phyloP scores from a whole-genome alignment of 2,888 invertebrate species.

The Euclidia mi region DNA sequence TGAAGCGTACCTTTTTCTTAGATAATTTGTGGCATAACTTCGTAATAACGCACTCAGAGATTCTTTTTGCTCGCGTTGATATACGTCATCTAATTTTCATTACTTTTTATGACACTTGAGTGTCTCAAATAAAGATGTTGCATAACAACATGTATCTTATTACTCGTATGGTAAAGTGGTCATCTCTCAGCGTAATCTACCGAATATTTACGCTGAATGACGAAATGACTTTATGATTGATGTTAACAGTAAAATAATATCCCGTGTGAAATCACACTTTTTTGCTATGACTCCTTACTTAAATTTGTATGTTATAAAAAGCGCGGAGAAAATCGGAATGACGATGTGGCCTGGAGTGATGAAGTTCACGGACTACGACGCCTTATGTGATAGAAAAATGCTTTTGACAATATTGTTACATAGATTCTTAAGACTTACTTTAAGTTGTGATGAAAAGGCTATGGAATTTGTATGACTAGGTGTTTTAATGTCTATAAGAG shows the following conservation, averaged over 20 bases:
- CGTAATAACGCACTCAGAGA: not conserved
- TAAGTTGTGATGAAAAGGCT: too few relatives aligned
- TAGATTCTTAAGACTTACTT: too few relatives aligned
- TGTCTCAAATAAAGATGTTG: slow-evolving; percentile 18
- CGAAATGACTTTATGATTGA: slow-evolving; percentile 58
- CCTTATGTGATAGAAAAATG: too few relatives aligned
- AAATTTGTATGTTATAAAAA: slow-evolving; percentile 29
- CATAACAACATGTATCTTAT: slow-evolving; percentile 26
- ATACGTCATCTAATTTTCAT: slow-evolving; percentile 12
- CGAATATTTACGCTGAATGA: slow-evolving; percentile 42
- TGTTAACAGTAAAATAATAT: slow-evolving; percentile 50
- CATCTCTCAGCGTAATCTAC: slow-evolving; percentile 26
- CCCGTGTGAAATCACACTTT: slow-evolving; percentile 26
- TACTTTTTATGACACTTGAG: slow-evolving; percentile 2
- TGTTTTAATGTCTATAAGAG: too few relatives aligned
- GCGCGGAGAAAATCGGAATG: too few relatives aligned
- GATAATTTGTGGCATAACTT: slow-evolving; percentile 5
- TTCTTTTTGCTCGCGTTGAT: not conserved
- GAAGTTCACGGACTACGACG: too few relatives aligned
- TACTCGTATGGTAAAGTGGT: slow-evolving; percentile 26
- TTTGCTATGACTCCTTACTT: slow-evolving; percentile 14
- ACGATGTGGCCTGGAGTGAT: too few relatives aligned
- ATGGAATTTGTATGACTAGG: too few relatives aligned
- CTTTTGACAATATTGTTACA: too few relatives aligned
- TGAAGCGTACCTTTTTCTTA: not conserved